A percentile compares a stretch with the other conserved stretches of the same genome.
These are phyloP conservation scores for Gryllus longicercus DNA, from an alignment of 2,888 invertebrate genomes.

Conservation along the genomic window DNA sequence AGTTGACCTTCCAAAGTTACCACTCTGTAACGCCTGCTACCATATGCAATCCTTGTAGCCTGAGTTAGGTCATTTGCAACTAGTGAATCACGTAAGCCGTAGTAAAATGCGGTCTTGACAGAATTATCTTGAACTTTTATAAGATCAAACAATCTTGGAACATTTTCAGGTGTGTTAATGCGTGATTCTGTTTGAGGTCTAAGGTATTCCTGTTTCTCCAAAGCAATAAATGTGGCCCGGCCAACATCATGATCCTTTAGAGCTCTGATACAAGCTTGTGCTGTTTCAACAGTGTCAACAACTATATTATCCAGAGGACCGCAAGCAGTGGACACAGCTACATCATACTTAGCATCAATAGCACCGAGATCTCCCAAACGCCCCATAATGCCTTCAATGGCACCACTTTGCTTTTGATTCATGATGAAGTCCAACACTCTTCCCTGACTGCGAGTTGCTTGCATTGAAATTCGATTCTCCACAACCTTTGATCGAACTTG, in stretches of 20 bases:
- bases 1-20: conserved; percentile 83
- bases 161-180: too few relatives aligned
- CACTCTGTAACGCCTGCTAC: conserved; percentile 67
- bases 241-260: conserved; percentile 77
- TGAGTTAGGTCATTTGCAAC: conserved; percentile 84
- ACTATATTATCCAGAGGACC: conserved; percentile 86
- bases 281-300: conserved; percentile 83
- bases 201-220: conserved; percentile 77
- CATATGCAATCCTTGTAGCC: conserved; percentile 83
- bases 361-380: conserved; percentile 94
- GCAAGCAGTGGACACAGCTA: conserved; percentile 93
- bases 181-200: conserved; percentile 46
- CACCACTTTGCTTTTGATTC: conserved; percentile 74
- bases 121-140: conserved; percentile 74
- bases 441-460: conserved; percentile 44
- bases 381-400: conserved; percentile 80
- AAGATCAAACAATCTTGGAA: conserved; percentile 87
- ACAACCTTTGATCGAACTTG: too few relatives aligned
- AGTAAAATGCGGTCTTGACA: conserved; percentile 85
- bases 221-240: conserved; percentile 79
- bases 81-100: conserved; percentile 79
- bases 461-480: conserved; percentile 69
- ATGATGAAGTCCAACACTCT: conserved; percentile 56
- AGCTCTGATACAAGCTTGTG: conserved; percentile 75
- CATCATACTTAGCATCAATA: conserved; percentile 88